Evolutionary conservation across 2,888 invertebrate genomes (phyloP), one percentile per base, ranked within the genome.

Genomic region (Polylopha cassiicola): DNA sequence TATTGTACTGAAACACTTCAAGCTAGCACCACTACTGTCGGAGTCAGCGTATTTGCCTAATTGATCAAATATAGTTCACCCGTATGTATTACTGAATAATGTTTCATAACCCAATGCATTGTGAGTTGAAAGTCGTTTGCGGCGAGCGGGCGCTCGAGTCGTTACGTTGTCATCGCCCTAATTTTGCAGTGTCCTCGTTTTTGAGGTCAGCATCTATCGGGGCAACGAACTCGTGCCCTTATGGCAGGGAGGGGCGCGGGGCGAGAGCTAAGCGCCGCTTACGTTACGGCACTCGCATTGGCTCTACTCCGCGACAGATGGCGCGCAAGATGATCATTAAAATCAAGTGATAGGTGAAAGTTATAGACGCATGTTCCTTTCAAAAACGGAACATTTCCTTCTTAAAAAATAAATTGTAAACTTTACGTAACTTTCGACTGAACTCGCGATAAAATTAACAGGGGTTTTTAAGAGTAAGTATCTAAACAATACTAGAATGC

Each of bases 101-200:
- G 47, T 44, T 48, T 55, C 67, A 53, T 79, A 69, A 49, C 0
- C 0, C 0, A 9, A 39, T 41, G 18, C 21, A 0, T 2, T 44
- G 69, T 63, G 53, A 66, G 79, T 70, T 60, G 64, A 73, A 60
- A 70, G 52, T 78, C 50, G 68, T 50, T 52, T 67, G 69, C 49
- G 44, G 50, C 44, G 42, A 48, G 51, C 51, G 48, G 81, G 78
- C 81, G 72, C 62, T 82, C 64, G 55, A 74, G 79, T 74, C 85
- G 70, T 84, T 84, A 76, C 73, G 85, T 80, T 82, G 82, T 79
- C 84, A 81, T 75, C 82, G 85, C 79, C 81, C 82, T 80, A 86
- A 86, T 86, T 86, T 87, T 87, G 87, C 86, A 88, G 87, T 88
- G 89, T 89, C 89, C 89, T 89, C 89, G 89, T 89, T 89, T 89